Evolutionary conservation across 1,140 invertebrate genomes (phyloP), one percentile per base, ranked within the genome.

Genomic region (Chironomus tepperi): DNA sequence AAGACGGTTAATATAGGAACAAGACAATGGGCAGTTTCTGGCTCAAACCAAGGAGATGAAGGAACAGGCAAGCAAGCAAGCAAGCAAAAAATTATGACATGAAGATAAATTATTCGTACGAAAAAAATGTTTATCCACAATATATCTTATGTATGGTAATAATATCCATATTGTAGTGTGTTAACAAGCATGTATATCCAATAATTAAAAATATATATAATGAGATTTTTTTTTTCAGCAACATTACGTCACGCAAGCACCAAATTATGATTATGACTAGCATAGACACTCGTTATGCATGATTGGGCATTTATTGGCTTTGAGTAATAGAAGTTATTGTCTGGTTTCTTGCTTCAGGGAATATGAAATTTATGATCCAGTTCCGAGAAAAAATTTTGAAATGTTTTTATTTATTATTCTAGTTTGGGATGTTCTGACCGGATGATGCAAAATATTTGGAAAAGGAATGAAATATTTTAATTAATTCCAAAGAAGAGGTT

Each of bases 21-120:
- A 57, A 57, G 47, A 57, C 47, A 57, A 57, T 57, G 47, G 47
- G 47, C 47, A 57, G 47, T 57, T 57, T 57, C 47, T 57, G 47
- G 47, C n/a, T 57, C 12, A 57, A 57, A n/a, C 12, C 12, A 57
- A 57, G n/a, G n/a, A 57, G 47, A 57, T 57, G 47, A 57, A 57
- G 47, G 47, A 57, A 57, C 43, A 47, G 8, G 24, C 24, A 34
- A 47, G 24, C 24, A 34, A 5, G 24, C 24, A 34, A 34, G 24
- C 43, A 47, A 47, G 15, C 43, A 15, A 47, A 15, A 57, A 57
- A 57, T 34, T 57, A 57, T 57, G 47, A 57, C 47, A 57, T 57
- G 47, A 57, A 57, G 47, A 57, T 57, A 57, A 57, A 57, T 57
- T 57, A n/a, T 57, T 57, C 47, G n/a, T 57, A 15, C 10, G 24